Percentiles rank a stretch among this genome's conserved stretches.
Evolutionary conservation across 2,113 vertebrate species (phyloP).

Genomic region (Poecilia latipinna): DNA sequence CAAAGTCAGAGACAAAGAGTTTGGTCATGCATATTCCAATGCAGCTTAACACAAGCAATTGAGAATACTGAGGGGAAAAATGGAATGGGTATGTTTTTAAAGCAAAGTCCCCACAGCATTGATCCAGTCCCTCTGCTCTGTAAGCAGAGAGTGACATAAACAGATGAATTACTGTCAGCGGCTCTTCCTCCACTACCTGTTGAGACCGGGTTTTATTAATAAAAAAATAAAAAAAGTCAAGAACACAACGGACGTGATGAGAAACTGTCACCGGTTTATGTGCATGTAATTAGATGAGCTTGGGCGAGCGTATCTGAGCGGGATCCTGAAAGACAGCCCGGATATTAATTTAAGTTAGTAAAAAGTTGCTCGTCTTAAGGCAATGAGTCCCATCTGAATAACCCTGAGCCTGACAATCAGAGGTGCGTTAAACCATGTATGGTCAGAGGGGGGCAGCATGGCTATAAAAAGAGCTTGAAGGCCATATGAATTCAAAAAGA

Average conservation of each 20-base stretch:
- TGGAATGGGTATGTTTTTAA: conserved; percentile 29
- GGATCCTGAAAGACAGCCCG: conserved; percentile 54
- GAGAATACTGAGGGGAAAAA: conserved; percentile 6
- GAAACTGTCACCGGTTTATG: conserved; percentile 47
- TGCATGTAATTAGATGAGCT: conserved; percentile 57
- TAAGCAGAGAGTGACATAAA: conserved; percentile 35
- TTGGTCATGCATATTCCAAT: background rate
- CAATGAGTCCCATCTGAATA: conserved; percentile 36
- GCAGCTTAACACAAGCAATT: background rate
- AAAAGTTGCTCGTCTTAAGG: conserved; percentile 34
- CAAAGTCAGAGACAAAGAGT: background rate
- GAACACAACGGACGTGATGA: conserved; percentile 26
- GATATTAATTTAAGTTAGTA: conserved; percentile 35
- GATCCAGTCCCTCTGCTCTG: conserved; percentile 11
- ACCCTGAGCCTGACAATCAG: conserved; percentile 6
- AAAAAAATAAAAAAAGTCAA: conserved; percentile 21
- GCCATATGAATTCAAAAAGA: background rate
- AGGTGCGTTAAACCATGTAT: conserved; percentile 4
- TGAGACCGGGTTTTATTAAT: conserved; percentile 28
- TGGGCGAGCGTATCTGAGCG: conserved; percentile 32
- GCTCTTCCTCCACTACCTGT: conserved; percentile 11
- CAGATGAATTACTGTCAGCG: conserved; percentile 42
- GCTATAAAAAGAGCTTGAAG: background rate
- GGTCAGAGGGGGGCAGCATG: conserved; percentile 10
- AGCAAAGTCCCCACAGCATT: conserved; percentile 22